A percentile compares a stretch with the other conserved stretches of the same genome.
Evolutionary conservation across 2,797 vertebrate species (phyloP).

Genomic region (Oryzias sinensis): DNA sequence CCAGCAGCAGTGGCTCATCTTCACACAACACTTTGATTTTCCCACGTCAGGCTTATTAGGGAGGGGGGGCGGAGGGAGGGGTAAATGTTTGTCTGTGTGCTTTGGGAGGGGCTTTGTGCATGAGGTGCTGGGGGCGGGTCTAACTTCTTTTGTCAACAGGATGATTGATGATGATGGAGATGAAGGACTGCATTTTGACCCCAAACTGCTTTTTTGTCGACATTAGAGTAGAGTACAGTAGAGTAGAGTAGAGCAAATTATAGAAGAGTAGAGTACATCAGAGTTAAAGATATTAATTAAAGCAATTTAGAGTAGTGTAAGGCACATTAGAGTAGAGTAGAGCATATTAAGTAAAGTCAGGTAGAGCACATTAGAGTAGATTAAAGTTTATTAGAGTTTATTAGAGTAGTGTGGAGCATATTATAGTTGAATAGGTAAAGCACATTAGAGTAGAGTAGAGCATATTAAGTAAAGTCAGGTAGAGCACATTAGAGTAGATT

Average conservation of each 20-base stretch:
- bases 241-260: too few relatives aligned
- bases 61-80: slow-evolving; percentile 53
- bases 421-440: too few relatives aligned
- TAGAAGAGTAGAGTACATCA: too few relatives aligned
- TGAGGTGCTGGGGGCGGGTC: slow-evolving; percentile 53
- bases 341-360: too few relatives aligned
- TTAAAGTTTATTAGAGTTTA: neutral
- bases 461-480: too few relatives aligned
- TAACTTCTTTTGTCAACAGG: slow-evolving; percentile 66
- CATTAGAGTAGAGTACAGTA: too few relatives aligned
- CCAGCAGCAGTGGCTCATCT: slow-evolving; percentile 19
- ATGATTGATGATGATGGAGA: slow-evolving; percentile 11
- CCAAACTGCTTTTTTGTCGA: too few relatives aligned
- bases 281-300: neutral
- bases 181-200: too few relatives aligned
- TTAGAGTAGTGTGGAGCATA: neutral
- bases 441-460: too few relatives aligned
- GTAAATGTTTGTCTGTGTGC: slow-evolving; percentile 32
- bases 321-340: too few relatives aligned
- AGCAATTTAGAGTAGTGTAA: neutral
- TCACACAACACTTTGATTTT: neutral
- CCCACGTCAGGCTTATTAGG: slow-evolving; percentile 60
- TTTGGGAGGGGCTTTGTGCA: slow-evolving; percentile 45
- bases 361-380: too few relatives aligned
- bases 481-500: too few relatives aligned